These are phyloP conservation scores for Atethmia centrago DNA, from an alignment of 2,888 invertebrate genomes.

Conservation along the genomic window DNA sequence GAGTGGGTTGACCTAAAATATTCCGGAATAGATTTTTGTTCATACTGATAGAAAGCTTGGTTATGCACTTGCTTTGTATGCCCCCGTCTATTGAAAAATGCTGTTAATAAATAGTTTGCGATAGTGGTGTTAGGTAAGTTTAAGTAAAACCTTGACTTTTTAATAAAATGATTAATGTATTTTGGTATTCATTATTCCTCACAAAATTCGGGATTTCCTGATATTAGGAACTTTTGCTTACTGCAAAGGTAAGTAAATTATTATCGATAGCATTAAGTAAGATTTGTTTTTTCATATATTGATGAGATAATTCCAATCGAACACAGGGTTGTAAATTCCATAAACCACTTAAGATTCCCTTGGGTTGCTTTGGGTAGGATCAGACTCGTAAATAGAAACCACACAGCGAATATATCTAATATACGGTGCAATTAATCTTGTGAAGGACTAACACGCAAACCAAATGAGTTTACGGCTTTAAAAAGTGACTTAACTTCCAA, in stretches of 20 bases:
- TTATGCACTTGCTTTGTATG: not conserved
- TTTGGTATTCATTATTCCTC: not conserved
- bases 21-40: slow-evolving; percentile 23
- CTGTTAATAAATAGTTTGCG: no score
- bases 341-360: slow-evolving; percentile 30
- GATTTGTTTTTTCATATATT: not conserved
- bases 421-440: slow-evolving; percentile 46
- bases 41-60: not conserved
- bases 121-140: no score
- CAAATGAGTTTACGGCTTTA: slow-evolving; percentile 14
- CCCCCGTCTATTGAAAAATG: no score
- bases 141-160: not conserved
- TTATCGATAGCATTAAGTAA: not conserved
- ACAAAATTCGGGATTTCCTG: not conserved
- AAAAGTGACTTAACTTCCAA: not conserved
- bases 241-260: not conserved
- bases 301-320: not conserved
- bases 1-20: slow-evolving; percentile 37
- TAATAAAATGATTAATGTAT: not conserved
- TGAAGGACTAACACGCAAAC: not conserved
- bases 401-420: slow-evolving; percentile 34
- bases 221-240: no score
- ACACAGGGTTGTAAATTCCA: not conserved
- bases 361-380: slow-evolving; percentile 19
- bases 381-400: slow-evolving; percentile 44